These are phyloP conservation scores for Lycophotia porphyrea DNA, from an alignment of 2,888 invertebrate genomes.

Conservation along the genomic window DNA sequence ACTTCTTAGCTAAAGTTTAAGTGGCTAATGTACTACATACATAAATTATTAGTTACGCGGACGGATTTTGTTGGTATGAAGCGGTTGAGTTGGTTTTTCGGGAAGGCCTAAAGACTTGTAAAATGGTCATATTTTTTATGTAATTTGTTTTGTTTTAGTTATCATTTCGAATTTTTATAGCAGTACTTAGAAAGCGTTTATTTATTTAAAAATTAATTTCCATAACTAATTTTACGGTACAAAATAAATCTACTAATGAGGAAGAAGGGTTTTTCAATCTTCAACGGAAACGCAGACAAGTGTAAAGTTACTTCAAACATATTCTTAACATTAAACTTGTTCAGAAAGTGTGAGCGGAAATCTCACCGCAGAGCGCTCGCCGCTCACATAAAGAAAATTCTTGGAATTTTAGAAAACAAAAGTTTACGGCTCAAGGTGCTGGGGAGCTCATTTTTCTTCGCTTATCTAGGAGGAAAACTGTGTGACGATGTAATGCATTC, in stretches of 20 bases:
- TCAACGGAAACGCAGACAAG: slow-evolving; percentile 9
- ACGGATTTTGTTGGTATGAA: slow-evolving; percentile 46
- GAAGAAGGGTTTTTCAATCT: neutral
- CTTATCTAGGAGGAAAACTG: slow-evolving; percentile 38
- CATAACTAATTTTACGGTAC: neutral
- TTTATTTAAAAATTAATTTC: neutral
- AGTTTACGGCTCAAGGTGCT: slow-evolving; percentile 33
- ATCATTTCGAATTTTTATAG: neutral
- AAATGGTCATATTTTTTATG: slow-evolving; percentile 1
- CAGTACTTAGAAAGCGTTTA: neutral
- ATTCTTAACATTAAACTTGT: slow-evolving; percentile 47
- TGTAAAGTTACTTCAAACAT: slow-evolving; percentile 20
- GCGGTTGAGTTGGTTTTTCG: slow-evolving; percentile 28
- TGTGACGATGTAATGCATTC: slow-evolving; percentile 13
- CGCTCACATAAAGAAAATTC: slow-evolving; percentile 44
- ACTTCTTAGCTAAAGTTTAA: slow-evolving; percentile 58
- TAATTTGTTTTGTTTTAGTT: neutral
- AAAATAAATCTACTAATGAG: neutral
- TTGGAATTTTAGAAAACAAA: slow-evolving; percentile 41
- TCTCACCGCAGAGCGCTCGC: slow-evolving; percentile 22
- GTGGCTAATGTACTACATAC: slow-evolving; percentile 59
- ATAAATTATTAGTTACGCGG: slow-evolving; percentile 58
- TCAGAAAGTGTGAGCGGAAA: slow-evolving; percentile 38
- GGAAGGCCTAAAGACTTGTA: slow-evolving; percentile 1
- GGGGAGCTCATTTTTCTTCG: slow-evolving; percentile 37